These are phyloP conservation scores for Entelurus aequoreus DNA, from an alignment of 2,113 vertebrate genomes.

Conservation along the genomic window DNA sequence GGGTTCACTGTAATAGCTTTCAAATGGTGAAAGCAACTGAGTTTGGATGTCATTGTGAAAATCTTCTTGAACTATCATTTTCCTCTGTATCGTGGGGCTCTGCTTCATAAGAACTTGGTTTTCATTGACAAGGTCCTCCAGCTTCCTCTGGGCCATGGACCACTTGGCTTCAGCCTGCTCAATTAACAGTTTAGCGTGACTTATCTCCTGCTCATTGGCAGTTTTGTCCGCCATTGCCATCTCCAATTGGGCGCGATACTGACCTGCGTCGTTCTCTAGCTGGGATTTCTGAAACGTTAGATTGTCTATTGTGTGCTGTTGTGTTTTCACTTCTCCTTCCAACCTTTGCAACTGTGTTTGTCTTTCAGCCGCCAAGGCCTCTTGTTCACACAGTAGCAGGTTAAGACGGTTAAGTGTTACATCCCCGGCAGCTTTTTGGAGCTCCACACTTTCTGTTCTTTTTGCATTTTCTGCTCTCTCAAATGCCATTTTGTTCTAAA, in stretches of 20 bases:
- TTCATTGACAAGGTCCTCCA: slow-evolving; percentile 73
- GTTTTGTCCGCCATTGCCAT: slow-evolving; percentile 72
- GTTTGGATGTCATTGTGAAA: slow-evolving; percentile 70
- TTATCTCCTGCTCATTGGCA: slow-evolving; percentile 75
- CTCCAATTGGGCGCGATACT: slow-evolving; percentile 76
- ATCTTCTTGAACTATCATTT: slow-evolving; percentile 71
- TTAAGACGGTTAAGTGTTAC: slow-evolving; percentile 79
- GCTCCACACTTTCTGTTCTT: slow-evolving; percentile 76
- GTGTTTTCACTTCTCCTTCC: slow-evolving; percentile 75
- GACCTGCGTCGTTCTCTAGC: slow-evolving; percentile 79
- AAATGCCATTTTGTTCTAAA: slow-evolving; percentile 79
- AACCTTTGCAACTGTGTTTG: slow-evolving; percentile 75
- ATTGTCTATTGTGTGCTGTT: slow-evolving; percentile 75
- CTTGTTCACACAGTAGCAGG: slow-evolving; percentile 74
- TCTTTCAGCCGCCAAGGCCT: slow-evolving; percentile 72
- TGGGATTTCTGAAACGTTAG: slow-evolving; percentile 77
- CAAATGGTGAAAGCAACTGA: slow-evolving; percentile 39
- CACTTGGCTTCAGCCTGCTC: slow-evolving; percentile 75
- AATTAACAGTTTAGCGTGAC: slow-evolving; percentile 67
- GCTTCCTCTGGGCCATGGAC: slow-evolving; percentile 68
- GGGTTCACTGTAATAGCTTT: slow-evolving; percentile 59
- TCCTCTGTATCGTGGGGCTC: slow-evolving; percentile 42
- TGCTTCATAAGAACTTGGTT: slow-evolving; percentile 7
- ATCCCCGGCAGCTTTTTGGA: slow-evolving; percentile 72
- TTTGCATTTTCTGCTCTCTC: slow-evolving; percentile 73